Evolutionary conservation across 2,113 vertebrate genomes (phyloP), one percentile per base, ranked within the genome.

Genomic region (Serinus canaria): DNA sequence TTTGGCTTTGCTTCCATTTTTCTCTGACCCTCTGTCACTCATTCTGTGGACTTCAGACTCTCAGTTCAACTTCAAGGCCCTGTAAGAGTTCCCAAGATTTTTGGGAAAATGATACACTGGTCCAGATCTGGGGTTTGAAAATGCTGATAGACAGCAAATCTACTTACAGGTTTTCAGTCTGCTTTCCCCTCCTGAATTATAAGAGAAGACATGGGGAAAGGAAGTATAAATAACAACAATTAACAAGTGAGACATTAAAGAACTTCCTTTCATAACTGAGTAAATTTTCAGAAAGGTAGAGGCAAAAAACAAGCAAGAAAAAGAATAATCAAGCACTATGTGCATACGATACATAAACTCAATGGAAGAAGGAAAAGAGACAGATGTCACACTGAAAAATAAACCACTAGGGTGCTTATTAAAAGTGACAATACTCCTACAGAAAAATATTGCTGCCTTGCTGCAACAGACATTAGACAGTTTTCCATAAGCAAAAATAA

Each of bases 301-400:
- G 16, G 12, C 92, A 60, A 93, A 82, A 56, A 75, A n/a, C 7
- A 89, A 64, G 23, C n/a, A 78, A 84, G 44, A 41, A 76, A 87
- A 88, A 24, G 13, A 70, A 68, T 27, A 56, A 33, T 46, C 24
- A 80, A 90, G 75, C 35, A 49, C 28, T 88, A 6, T 49, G 39
- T 72, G 64, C 39, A 46, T 35, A 22, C 0, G 1, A 60, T 94
- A 67, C 31, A 41, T 90, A 84, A 95, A 82, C 25, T 77, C 77
- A 50, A 2, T 50, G 11, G 35, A 87, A 82, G 28, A 91, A 89
- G 74, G 81, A 78, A 92, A 89, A 88, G 73, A 92, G 81, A 60
- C 89, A 94, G 89, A 87, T 92, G 89, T 87, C 87, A 89, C 50
- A 79, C 70, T 73, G 49, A 82, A 96, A 95, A 97, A 96, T 91